phyloP scores from a whole-genome alignment of 2,113 vertebrate genomes.

The Istiophorus platypterus region DNA sequence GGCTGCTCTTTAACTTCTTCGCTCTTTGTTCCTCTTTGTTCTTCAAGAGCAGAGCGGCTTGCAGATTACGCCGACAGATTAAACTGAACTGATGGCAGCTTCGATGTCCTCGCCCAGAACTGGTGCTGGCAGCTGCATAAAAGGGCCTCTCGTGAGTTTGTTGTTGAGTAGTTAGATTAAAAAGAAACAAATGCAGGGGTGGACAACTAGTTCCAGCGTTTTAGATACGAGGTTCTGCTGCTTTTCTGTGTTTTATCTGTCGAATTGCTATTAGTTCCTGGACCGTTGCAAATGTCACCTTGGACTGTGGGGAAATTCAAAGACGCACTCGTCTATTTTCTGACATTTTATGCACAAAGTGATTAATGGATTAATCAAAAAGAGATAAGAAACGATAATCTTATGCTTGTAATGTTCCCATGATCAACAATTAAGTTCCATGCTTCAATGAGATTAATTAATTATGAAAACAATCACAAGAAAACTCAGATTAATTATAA shows the following conservation, averaged over 20 bases:
- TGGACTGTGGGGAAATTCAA: neutral
- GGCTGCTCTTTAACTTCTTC: neutral
- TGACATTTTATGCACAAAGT: constrained; percentile 3
- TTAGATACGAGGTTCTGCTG: neutral
- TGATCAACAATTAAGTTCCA: neutral
- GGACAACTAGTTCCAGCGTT: neutral
- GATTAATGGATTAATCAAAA: constrained; percentile 12
- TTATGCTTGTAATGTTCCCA: neutral
- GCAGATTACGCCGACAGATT: constrained; percentile 31
- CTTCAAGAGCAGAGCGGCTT: neutral
- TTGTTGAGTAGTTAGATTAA: neutral
- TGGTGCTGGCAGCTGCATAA: constrained; percentile 29
- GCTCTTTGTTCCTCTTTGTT: neutral
- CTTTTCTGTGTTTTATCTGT: neutral
- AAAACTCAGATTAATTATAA: too few species aligned
- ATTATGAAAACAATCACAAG: neutral
- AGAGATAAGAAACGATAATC: neutral
- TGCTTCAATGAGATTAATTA: neutral
- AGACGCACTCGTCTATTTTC: neutral
- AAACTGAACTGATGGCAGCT: constrained; percentile 36
- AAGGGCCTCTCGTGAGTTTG: constrained; percentile 1
- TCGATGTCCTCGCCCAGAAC: constrained; percentile 12
- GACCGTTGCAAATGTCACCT: neutral
- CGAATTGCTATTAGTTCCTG: neutral
- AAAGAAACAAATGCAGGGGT: constrained; percentile 22